A percentile compares a stretch with the other conserved stretches of the same genome.
phyloP scores from a whole-genome alignment of 2,113 vertebrate species.

The Regulus satrapa region DNA sequence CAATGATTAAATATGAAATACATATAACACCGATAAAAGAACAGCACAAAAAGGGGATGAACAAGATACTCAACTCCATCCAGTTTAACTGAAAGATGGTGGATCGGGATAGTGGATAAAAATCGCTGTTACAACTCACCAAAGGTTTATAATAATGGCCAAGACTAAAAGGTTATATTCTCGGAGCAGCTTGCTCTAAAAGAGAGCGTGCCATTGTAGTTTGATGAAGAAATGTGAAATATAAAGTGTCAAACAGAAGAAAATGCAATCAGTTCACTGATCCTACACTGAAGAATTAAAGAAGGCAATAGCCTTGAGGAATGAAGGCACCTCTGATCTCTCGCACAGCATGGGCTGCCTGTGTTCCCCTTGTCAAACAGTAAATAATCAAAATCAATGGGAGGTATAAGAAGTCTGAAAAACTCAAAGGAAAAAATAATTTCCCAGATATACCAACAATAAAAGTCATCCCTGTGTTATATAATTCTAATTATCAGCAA shows the following conservation, averaged over 20 bases:
- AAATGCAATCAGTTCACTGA: slow-evolving; percentile 64
- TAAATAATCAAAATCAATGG: slow-evolving; percentile 74
- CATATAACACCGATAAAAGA: not conserved
- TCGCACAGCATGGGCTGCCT: slow-evolving; percentile 65
- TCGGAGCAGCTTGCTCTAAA: not conserved
- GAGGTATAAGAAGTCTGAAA: slow-evolving; percentile 42
- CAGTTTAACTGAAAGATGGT: not conserved
- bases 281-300: slow-evolving; percentile 68
- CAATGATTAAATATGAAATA: slow-evolving; percentile 43
- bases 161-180: slow-evolving; percentile 39
- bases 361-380: slow-evolving; percentile 52
- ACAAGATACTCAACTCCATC: not conserved
- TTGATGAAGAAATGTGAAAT: slow-evolving; percentile 64
- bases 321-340: slow-evolving; percentile 61
- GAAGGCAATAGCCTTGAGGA: slow-evolving; percentile 70
- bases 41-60: slow-evolving; percentile 33
- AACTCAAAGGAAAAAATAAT: slow-evolving; percentile 50
- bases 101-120: not conserved
- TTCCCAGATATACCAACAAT: slow-evolving; percentile 22
- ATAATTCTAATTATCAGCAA: slow-evolving; percentile 24
- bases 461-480: not conserved
- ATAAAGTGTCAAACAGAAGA: slow-evolving; percentile 58
- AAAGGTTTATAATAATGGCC: not conserved
- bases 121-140: not conserved
- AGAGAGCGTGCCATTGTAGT: not conserved